Conservation (phyloP, 2,888 invertebrate species). For the Formica aserva region DNA sequence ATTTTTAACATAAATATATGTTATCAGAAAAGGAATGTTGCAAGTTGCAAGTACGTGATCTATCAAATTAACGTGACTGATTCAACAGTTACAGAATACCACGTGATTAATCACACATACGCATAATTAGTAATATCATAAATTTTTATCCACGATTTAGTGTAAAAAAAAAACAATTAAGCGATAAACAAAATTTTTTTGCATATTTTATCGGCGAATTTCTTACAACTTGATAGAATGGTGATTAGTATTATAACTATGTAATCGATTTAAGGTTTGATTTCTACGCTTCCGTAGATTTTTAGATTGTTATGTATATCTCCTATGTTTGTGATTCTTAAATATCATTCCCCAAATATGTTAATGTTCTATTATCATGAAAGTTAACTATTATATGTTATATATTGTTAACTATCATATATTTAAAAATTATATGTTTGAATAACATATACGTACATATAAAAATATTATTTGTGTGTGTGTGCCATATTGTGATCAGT, state of each 20-base stretch:
- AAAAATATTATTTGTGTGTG: not conserved
- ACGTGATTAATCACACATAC: not conserved
- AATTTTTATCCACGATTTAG: not conserved
- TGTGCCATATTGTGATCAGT: not conserved
- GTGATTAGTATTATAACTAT: not conserved
- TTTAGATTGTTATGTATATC: not conserved
- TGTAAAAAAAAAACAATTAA: not conserved
- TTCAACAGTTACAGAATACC: not conserved
- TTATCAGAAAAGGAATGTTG: not conserved
- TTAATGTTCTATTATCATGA: not conserved
- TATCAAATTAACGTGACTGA: slow-evolving; percentile 28
- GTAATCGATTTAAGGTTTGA: not conserved
- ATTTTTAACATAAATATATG: not conserved
- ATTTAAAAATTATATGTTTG: not conserved
- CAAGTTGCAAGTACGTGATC: not conserved
- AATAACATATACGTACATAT: not conserved
- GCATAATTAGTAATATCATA: not conserved
- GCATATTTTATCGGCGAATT: not conserved
- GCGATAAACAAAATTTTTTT: not conserved
- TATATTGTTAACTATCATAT: not conserved
- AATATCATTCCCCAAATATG: not conserved
- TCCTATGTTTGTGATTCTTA: not conserved
- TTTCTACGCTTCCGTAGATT: not conserved
- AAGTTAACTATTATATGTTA: not conserved
- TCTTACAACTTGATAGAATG: not conserved